phyloP scores from a whole-genome alignment of 2,797 vertebrate species.

The Setipinna tenuifilis region DNA sequence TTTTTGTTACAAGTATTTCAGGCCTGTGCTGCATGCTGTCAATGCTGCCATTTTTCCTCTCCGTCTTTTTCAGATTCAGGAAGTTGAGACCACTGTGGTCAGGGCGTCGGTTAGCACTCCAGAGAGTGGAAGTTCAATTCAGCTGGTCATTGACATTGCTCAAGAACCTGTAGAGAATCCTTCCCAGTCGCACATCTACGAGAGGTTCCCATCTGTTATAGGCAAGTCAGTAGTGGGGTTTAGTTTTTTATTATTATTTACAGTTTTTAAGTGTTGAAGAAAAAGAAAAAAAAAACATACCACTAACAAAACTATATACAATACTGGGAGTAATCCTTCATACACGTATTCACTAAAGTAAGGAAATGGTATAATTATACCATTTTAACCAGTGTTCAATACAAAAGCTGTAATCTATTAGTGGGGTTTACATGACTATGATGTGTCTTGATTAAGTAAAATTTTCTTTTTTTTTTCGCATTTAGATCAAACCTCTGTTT shows the following conservation, averaged over 20 bases:
- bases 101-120: constrained; percentile 57
- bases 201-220: constrained; percentile 34
- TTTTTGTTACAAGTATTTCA: neutral
- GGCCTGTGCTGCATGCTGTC: constrained; percentile 53
- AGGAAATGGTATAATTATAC: no score
- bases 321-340: no score
- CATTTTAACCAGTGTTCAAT: no score
- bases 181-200: constrained; percentile 48
- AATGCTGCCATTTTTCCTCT: neutral
- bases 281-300: no score
- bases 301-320: no score
- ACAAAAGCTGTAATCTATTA: no score
- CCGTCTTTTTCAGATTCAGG: constrained; percentile 36
- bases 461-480: neutral
- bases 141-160: constrained; percentile 60
- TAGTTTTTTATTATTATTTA: no score
- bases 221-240: constrained; percentile 46
- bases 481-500: constrained; percentile 17
- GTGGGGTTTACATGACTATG: no score
- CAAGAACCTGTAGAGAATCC: constrained; percentile 46
- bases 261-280: no score
- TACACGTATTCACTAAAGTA: no score
- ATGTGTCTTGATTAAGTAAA: no score
- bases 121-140: constrained; percentile 51
- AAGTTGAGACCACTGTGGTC: constrained; percentile 39